A percentile compares a stretch with the other conserved stretches of the same genome.
These are phyloP conservation scores for Agonum fuliginosum DNA, from an alignment of 2,888 invertebrate genomes.

Conservation along the genomic window DNA sequence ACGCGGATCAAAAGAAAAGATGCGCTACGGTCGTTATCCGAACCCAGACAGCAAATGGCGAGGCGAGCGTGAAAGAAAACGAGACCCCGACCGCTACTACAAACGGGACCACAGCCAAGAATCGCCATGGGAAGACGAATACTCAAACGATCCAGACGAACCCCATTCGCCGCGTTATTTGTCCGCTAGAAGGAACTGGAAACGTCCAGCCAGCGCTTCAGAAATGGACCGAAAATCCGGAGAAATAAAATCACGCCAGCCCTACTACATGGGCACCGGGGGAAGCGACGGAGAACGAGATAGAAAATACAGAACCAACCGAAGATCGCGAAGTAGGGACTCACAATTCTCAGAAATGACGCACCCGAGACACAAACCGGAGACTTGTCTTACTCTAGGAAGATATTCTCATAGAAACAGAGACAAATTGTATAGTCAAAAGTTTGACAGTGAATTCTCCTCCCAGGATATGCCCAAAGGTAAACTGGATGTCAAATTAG, in stretches of 20 bases:
- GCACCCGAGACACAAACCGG: slow-evolving; percentile 68
- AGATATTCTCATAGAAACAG: slow-evolving; percentile 66
- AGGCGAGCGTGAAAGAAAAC: slow-evolving; percentile 74
- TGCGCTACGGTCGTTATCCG: slow-evolving; percentile 52
- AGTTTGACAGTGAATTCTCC: slow-evolving; percentile 79
- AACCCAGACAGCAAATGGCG: slow-evolving; percentile 69
- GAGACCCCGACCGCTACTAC: slow-evolving; percentile 72
- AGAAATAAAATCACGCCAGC: slow-evolving; percentile 69
- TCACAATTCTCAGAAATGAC: slow-evolving; percentile 70
- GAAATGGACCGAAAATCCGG: slow-evolving; percentile 75
- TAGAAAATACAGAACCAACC: slow-evolving; percentile 73
- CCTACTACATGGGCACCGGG: slow-evolving; percentile 68
- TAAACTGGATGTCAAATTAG: slow-evolving; percentile 64
- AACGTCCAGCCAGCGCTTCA: slow-evolving; percentile 77
- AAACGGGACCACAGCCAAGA: slow-evolving; percentile 71
- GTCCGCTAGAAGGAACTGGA: slow-evolving; percentile 72
- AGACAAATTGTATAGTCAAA: slow-evolving; percentile 55
- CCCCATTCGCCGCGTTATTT: slow-evolving; percentile 69
- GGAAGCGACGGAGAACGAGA: slow-evolving; percentile 77
- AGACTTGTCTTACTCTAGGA: slow-evolving; percentile 68
- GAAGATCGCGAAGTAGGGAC: slow-evolving; percentile 73
- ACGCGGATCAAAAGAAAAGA: slow-evolving; percentile 43
- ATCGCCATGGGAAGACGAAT: slow-evolving; percentile 79
- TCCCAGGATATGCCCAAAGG: slow-evolving; percentile 65
- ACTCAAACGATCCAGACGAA: slow-evolving; percentile 71